A percentile compares a stretch with the other conserved stretches of the same genome.
Conservation (phyloP, 2,113 vertebrate genomes). For the Psilopsiagon aurifrons region DNA sequence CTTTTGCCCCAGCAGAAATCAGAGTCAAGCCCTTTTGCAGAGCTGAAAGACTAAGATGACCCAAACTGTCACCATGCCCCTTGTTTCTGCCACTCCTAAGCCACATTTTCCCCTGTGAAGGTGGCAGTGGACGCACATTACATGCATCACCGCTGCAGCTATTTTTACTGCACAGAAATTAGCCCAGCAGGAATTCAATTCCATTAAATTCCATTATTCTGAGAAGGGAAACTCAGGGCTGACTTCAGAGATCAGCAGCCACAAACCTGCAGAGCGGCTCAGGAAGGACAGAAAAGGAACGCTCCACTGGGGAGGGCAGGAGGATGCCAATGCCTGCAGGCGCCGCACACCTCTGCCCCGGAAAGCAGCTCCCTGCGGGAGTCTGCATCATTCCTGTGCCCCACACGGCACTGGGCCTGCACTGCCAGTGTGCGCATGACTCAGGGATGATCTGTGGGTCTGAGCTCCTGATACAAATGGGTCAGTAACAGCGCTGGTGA, state of each 20-base stretch:
- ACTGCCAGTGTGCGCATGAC: fast-evolving
- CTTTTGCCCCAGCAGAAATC: background rate
- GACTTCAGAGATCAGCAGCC: background rate
- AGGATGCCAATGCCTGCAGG: fast-evolving
- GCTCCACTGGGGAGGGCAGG: background rate
- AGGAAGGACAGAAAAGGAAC: background rate
- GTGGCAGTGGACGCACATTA: background rate
- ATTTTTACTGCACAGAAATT: slow-evolving; percentile 28
- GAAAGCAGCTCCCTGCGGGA: background rate
- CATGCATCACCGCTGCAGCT: background rate
- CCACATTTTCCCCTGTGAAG: background rate
- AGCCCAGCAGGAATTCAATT: slow-evolving; percentile 11
- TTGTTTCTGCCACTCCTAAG: background rate
- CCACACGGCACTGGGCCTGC: fast-evolving
- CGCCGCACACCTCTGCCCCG: fast-evolving
- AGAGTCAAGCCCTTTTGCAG: background rate
- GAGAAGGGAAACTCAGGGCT: background rate
- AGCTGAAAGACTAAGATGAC: background rate
- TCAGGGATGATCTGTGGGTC: background rate
- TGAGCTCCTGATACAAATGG: background rate
- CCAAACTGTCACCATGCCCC: background rate
- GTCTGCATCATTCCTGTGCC: background rate
- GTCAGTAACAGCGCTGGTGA: fast-evolving
- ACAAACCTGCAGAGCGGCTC: background rate
- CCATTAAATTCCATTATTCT: background rate